Conservation (phyloP, 2,113 vertebrate species). For the Marmota monax region DNA sequence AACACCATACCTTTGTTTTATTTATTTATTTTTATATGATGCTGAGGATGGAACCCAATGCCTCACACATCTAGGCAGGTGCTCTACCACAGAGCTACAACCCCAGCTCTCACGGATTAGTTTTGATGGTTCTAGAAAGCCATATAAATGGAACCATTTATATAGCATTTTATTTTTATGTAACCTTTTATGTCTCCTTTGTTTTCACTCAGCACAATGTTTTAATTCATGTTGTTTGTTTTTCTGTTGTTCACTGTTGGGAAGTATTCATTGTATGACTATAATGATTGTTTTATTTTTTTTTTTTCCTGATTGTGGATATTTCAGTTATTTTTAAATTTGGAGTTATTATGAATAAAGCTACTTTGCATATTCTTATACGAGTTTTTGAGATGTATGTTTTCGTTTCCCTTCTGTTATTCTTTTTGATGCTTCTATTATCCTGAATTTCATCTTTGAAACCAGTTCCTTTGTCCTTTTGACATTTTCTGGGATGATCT, state of each 20-base stretch:
- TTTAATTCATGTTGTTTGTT: too few species aligned
- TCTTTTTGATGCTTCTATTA: background rate
- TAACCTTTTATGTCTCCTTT: too few species aligned
- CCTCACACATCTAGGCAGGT: too few species aligned
- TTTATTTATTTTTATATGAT: background rate
- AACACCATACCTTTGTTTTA: too few species aligned
- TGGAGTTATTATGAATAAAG: background rate
- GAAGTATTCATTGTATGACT: background rate
- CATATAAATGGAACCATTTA: too few species aligned
- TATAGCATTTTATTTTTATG: too few species aligned
- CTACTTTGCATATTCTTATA: background rate
- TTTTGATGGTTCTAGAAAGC: background rate
- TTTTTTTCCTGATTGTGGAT: background rate
- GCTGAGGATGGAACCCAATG: background rate
- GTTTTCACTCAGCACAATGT: too few species aligned
- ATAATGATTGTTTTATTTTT: background rate
- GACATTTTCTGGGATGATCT: background rate
- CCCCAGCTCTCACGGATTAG: background rate
- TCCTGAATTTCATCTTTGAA: constrained; percentile 19
- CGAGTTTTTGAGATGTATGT: background rate
- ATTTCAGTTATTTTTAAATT: background rate
- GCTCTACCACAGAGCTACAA: background rate
- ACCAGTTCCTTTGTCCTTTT: background rate
- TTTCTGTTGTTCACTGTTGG: background rate
- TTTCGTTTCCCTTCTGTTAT: background rate